These are phyloP conservation scores for Thalassarche chlororhynchos DNA, from an alignment of 2,113 vertebrate genomes.

Conservation along the genomic window DNA sequence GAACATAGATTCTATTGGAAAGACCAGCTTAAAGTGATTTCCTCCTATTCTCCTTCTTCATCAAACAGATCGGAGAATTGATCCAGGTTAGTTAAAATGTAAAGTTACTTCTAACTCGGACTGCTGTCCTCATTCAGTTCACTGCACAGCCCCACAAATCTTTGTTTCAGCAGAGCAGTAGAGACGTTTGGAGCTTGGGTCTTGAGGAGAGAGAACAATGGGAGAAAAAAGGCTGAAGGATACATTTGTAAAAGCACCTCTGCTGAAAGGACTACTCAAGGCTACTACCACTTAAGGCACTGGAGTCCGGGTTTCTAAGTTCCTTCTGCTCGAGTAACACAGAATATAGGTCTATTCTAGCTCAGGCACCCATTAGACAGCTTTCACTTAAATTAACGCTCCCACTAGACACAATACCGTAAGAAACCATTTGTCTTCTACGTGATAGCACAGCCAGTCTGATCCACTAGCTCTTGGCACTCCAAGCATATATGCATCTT, in stretches of 20 bases:
- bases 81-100: not conserved
- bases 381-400: not conserved
- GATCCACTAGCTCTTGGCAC: not conserved
- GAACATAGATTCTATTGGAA: not conserved
- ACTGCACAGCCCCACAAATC: not conserved
- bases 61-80: not conserved
- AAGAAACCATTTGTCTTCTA: not conserved
- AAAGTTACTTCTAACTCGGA: not conserved
- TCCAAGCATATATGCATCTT: not conserved
- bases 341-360: not conserved
- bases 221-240: not conserved
- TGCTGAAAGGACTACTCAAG: not conserved
- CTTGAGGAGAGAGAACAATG: not conserved
- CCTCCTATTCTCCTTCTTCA: not conserved
- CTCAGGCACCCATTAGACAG: not conserved
- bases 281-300: not conserved
- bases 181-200: not conserved
- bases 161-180: not conserved
- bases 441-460: not conserved
- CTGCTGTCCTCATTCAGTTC: not conserved
- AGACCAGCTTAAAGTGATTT: rapidly evolving
- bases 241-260: not conserved
- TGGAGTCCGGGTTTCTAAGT: not conserved
- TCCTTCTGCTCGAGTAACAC: not conserved
- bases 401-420: not conserved